These are phyloP conservation scores for Enchytraeus crypticus DNA, from an alignment of 2,888 invertebrate genomes.

Conservation along the genomic window DNA sequence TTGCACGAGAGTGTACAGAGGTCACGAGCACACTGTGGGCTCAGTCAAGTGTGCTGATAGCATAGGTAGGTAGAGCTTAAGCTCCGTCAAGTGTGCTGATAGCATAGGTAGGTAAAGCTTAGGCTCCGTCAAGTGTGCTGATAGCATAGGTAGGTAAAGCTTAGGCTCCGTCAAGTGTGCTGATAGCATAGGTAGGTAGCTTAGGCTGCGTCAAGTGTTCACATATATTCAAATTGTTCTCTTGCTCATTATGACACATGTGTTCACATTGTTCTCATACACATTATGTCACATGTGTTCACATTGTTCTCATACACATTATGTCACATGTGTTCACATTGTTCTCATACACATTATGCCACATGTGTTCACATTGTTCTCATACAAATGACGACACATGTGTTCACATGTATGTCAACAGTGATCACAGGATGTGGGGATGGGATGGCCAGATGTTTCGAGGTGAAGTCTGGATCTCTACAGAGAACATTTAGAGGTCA, in stretches of 20 bases:
- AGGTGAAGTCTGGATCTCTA: slow-evolving; percentile 49
- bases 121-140: slow-evolving; percentile 13
- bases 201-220: neutral
- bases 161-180: neutral
- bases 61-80: slow-evolving; percentile 42
- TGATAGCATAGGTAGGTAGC: slow-evolving; percentile 50
- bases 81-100: slow-evolving; percentile 26
- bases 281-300: no score
- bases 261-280: no score
- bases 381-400: no score
- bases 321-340: no score
- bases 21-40: slow-evolving; percentile 51
- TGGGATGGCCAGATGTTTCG: slow-evolving; percentile 44
- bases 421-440: slow-evolving; percentile 50
- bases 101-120: slow-evolving; percentile 47
- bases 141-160: slow-evolving; percentile 49
- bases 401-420: no score
- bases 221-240: no score
- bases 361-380: no score
- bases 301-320: no score
- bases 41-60: slow-evolving; percentile 50
- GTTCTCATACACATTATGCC: no score
- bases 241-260: no score
- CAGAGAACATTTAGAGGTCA: slow-evolving; percentile 48
- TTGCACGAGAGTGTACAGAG: slow-evolving; percentile 50